These are phyloP conservation scores for Sebastes elongatus DNA, from an alignment of 2,797 vertebrate species.

Conservation along the genomic window DNA sequence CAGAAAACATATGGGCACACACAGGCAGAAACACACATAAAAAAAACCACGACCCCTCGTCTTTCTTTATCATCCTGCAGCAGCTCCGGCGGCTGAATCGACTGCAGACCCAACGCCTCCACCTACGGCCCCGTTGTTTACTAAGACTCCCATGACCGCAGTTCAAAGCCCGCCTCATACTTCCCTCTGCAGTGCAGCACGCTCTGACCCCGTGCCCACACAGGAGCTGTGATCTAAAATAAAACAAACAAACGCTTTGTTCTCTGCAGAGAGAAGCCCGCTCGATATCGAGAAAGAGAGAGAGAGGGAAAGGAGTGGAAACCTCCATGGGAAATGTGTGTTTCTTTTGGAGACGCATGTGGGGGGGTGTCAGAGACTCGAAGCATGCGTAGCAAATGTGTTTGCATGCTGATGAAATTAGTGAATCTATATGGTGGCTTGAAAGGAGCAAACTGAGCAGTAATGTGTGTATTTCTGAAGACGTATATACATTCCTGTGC, in stretches of 20 bases:
- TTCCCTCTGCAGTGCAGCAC: conserved; percentile 26
- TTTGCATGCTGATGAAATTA: not conserved
- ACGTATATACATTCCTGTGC: not conserved
- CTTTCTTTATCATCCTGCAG: not conserved
- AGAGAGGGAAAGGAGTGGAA: not conserved
- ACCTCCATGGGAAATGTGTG: not conserved
- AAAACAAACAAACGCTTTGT: conserved; percentile 52
- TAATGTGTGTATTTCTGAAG: not conserved
- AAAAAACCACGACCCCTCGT: not conserved
- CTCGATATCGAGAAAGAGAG: not conserved
- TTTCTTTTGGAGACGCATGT: not conserved
- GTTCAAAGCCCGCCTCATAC: conserved; percentile 30
- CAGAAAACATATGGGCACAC: not conserved
- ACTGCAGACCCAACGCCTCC: conserved; percentile 23
- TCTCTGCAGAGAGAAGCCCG: conserved; percentile 25
- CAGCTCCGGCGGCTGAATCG: not conserved
- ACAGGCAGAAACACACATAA: not conserved
- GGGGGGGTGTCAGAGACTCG: not conserved
- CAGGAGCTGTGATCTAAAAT: conserved; percentile 53
- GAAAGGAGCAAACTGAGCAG: not conserved
- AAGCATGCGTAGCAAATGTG: not conserved
- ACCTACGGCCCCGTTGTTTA: conserved; percentile 39
- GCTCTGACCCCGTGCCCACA: conserved; percentile 51
- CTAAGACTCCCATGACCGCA: conserved; percentile 18
- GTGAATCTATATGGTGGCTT: not conserved